Conservation (phyloP, 2,797 vertebrate genomes). For the Graptemys geographica region DNA sequence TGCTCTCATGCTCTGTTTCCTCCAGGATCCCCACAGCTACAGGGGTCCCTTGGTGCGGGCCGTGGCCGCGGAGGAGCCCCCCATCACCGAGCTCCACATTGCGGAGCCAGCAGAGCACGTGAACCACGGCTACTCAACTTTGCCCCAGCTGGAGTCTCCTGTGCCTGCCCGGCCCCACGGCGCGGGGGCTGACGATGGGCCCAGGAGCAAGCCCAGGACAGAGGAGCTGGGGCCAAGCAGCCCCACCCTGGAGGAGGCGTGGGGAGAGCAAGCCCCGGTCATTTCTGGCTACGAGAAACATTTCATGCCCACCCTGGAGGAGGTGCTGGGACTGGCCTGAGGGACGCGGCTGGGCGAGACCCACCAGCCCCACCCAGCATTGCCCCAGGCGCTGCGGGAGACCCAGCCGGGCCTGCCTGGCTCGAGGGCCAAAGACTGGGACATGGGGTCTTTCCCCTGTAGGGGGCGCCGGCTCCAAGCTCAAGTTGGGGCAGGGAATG, state of each 20-base stretch:
- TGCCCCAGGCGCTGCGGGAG: not conserved
- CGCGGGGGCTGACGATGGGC: not conserved
- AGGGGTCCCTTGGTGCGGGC: not conserved
- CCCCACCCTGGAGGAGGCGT: not conserved
- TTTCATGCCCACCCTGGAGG: constrained; percentile 74
- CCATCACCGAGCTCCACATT: constrained; percentile 59
- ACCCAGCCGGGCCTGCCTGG: not conserved
- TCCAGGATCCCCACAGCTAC: constrained; percentile 29
- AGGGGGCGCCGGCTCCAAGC: not conserved
- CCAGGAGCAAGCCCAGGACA: not conserved
- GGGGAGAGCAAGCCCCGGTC: not conserved
- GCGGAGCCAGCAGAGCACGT: not conserved
- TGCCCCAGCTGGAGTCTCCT: not conserved
- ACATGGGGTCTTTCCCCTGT: not conserved
- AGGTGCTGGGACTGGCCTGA: constrained; percentile 56
- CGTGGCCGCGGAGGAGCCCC: not conserved
- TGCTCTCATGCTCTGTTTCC: not conserved
- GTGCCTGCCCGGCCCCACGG: not conserved
- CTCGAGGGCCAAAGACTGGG: not conserved
- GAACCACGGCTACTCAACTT: not conserved
- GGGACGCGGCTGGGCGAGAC: too few species aligned
- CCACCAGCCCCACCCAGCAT: not conserved
- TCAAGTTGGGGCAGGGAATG: not conserved
- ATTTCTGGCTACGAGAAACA: constrained; percentile 75
- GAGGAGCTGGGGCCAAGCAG: not conserved